phyloP scores from a whole-genome alignment of 2,113 vertebrate species.

The Microcebus jonahi region DNA sequence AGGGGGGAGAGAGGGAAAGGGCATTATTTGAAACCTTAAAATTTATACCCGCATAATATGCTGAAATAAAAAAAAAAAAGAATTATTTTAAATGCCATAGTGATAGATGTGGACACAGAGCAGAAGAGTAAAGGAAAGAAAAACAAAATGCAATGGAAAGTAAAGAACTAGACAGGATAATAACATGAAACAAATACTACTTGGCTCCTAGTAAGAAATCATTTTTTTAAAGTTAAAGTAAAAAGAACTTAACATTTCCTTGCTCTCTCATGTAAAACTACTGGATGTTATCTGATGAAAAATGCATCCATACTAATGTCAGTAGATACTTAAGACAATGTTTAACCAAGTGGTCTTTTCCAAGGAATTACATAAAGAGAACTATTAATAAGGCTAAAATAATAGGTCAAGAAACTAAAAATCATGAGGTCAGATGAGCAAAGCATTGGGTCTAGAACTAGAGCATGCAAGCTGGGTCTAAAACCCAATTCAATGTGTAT shows the following conservation, averaged over 20 bases:
- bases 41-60: too few species aligned
- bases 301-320: not conserved
- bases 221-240: not conserved
- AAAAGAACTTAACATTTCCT: not conserved
- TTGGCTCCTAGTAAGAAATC: not conserved
- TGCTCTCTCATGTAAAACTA: not conserved
- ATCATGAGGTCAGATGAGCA: not conserved
- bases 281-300: not conserved
- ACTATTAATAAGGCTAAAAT: not conserved
- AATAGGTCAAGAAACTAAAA: not conserved
- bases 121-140: not conserved
- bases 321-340: not conserved
- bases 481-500: not conserved
- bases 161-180: not conserved
- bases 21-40: too few species aligned
- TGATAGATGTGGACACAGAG: not conserved
- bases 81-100: not conserved
- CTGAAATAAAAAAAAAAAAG: not conserved
- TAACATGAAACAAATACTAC: not conserved
- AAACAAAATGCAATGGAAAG: not conserved
- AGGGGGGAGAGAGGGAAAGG: too few species aligned
- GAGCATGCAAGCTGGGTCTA: rapidly evolving
- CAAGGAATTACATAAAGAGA: not conserved
- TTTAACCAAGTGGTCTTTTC: not conserved
- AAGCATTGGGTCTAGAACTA: not conserved